These are phyloP conservation scores for Aphelenchoides avenae DNA, from an alignment of 1,140 invertebrate species.

Conservation along the genomic window DNA sequence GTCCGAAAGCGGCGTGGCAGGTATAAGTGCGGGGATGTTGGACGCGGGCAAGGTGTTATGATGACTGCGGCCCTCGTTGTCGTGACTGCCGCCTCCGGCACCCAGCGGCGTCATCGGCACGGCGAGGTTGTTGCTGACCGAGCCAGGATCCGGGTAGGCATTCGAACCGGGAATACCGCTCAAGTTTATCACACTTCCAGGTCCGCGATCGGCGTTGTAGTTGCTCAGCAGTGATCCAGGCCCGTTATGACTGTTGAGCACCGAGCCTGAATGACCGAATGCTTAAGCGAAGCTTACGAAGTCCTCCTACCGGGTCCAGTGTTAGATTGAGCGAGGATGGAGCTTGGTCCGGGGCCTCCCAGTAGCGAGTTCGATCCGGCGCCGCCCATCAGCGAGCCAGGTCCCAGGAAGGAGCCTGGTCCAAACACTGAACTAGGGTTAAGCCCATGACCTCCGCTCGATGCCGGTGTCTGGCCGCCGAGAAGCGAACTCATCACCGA, in stretches of 20 bases:
- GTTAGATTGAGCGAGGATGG: conserved; percentile 23
- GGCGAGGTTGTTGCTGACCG: conserved; percentile 45
- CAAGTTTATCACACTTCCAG: conserved; percentile 25
- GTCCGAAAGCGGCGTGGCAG: conserved; percentile 39
- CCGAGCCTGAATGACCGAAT: conserved; percentile 18
- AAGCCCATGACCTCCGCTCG: conserved; percentile 26
- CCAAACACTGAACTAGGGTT: conserved; percentile 14
- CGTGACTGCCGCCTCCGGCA: conserved; percentile 21
- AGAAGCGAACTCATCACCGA: conserved; percentile 42
- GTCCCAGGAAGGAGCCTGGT: conserved; percentile 13
- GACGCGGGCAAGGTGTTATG: conserved; percentile 19
- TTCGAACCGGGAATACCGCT: conserved; percentile 13
- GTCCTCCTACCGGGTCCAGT: conserved; percentile 33
- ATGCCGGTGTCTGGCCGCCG: conserved; percentile 30
- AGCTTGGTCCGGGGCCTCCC: conserved; percentile 21
- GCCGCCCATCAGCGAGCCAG: conserved; percentile 13
- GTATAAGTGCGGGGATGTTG: conserved; percentile 40
- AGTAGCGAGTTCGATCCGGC: conserved; percentile 17
- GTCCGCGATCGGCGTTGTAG: conserved; percentile 20
- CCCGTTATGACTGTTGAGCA: conserved; percentile 43
- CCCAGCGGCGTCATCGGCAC: conserved; percentile 46
- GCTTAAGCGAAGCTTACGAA: no score
- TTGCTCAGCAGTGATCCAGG: conserved; percentile 35
- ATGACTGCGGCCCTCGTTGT: conserved; percentile 4
- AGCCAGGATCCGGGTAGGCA: conserved; percentile 31